Conservation (phyloP, 2,888 invertebrate species). For the Drosophila fungiperda region DNA sequence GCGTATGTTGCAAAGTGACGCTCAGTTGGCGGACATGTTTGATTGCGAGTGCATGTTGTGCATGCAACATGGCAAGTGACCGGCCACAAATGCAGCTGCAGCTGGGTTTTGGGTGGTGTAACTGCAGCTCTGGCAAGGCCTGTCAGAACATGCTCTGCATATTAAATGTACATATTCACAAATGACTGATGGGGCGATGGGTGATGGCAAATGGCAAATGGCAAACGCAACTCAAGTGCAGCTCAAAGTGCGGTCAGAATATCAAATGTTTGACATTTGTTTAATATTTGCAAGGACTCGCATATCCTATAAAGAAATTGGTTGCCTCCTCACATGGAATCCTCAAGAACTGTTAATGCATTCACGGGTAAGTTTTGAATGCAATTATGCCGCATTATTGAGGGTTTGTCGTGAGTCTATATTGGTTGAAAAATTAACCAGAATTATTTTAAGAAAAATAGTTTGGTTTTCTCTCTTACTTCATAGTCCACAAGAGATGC, state of each 20-base stretch:
- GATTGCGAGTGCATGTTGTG: constrained; percentile 73
- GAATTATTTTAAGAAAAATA: background rate
- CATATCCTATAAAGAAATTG: constrained; percentile 17
- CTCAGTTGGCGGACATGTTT: constrained; percentile 64
- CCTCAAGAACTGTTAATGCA: background rate
- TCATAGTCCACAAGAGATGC: no score
- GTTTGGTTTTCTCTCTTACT: no score
- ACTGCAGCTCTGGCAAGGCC: constrained; percentile 38
- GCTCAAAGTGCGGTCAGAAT: constrained; percentile 45
- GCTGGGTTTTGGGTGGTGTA: background rate
- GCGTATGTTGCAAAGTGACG: constrained; percentile 54
- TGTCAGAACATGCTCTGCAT: constrained; percentile 68
- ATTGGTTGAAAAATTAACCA: background rate
- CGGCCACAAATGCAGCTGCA: constrained; percentile 34
- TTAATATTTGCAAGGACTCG: constrained; percentile 18
- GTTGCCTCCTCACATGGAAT: background rate
- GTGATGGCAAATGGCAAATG: constrained; percentile 14
- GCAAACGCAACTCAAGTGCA: constrained; percentile 30
- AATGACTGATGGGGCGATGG: constrained; percentile 12
- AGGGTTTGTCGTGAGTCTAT: background rate
- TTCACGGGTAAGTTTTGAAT: background rate
- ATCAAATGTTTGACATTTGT: constrained; percentile 35
- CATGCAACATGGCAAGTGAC: constrained; percentile 60
- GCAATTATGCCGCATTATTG: background rate
- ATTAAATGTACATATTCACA: constrained; percentile 59